A percentile compares a stretch with the other conserved stretches of the same genome.
Evolutionary conservation across 2,113 vertebrate genomes (phyloP).

Genomic region (Turnix velox): DNA sequence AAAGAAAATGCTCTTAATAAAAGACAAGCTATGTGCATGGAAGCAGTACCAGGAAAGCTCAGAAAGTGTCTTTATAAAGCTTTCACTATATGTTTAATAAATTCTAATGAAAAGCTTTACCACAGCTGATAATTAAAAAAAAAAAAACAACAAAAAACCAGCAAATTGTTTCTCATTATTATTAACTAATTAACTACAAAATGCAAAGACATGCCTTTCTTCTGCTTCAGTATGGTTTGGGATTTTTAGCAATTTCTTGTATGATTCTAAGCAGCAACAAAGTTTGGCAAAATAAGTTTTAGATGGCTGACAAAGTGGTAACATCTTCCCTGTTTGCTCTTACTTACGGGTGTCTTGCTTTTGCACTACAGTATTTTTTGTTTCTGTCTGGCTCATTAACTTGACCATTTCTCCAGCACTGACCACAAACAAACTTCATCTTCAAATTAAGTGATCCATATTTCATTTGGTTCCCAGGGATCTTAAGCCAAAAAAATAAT

Average conservation of each 20-base stretch:
- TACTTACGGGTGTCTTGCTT: slow-evolving; percentile 95
- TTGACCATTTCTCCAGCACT: slow-evolving; percentile 95
- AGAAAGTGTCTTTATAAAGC: neutral
- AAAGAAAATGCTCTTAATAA: neutral
- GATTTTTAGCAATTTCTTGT: neutral
- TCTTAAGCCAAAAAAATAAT: slow-evolving; percentile 66
- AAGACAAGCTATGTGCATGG: neutral
- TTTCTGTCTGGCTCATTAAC: slow-evolving; percentile 93
- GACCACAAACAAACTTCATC: slow-evolving; percentile 95
- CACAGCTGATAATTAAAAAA: neutral
- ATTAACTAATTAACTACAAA: neutral
- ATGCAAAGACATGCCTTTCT: neutral
- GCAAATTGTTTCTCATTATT: neutral
- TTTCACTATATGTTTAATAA: neutral
- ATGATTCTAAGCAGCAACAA: neutral
- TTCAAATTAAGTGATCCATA: slow-evolving; percentile 89
- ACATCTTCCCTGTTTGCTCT: neutral
- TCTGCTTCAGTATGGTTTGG: neutral
- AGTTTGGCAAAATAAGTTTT: neutral
- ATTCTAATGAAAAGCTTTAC: neutral
- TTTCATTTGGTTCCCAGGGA: slow-evolving; percentile 74
- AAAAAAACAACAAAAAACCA: neutral
- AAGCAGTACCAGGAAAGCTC: neutral
- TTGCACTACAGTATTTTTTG: slow-evolving; percentile 94
- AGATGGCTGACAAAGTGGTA: neutral